Percentiles rank a stretch among this genome's conserved stretches.
Evolutionary conservation across 1,140 invertebrate species (phyloP).

Genomic region (Myzus persicae): DNA sequence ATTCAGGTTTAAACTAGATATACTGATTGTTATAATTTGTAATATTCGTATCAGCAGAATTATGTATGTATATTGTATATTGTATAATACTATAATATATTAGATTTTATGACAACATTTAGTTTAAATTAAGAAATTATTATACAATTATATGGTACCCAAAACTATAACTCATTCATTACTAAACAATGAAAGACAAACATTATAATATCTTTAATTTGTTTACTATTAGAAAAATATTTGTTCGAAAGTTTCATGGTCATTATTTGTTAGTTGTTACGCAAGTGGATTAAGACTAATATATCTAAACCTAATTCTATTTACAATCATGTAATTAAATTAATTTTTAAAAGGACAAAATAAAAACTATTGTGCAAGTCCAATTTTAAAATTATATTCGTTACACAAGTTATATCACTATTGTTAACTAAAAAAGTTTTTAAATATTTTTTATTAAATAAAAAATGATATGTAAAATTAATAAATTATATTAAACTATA

Average conservation of each 20-base stretch:
- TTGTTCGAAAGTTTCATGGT: not conserved
- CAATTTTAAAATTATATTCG: constrained; percentile 25
- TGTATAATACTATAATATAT: not conserved
- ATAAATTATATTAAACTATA: no score
- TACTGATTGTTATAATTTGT: not conserved
- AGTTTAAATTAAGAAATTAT: not conserved
- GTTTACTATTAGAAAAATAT: not conserved
- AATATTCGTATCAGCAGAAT: not conserved
- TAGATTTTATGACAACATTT: not conserved
- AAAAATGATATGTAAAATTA: not conserved
- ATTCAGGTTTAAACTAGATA: not conserved
- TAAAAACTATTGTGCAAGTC: constrained; percentile 31
- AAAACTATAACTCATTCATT: not conserved
- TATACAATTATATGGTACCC: not conserved
- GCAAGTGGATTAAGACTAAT: not conserved
- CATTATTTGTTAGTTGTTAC: not conserved
- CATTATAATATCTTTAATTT: not conserved
- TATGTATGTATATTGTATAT: not conserved
- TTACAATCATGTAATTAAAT: not conserved
- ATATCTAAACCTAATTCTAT: not conserved
- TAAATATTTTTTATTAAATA: no score
- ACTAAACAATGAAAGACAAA: not conserved
- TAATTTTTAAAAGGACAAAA: not conserved
- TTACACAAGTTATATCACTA: constrained; percentile 18
- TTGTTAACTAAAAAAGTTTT: not conserved